phyloP scores from a whole-genome alignment of 2,113 vertebrate species.

The Thryonomys swinderianus region DNA sequence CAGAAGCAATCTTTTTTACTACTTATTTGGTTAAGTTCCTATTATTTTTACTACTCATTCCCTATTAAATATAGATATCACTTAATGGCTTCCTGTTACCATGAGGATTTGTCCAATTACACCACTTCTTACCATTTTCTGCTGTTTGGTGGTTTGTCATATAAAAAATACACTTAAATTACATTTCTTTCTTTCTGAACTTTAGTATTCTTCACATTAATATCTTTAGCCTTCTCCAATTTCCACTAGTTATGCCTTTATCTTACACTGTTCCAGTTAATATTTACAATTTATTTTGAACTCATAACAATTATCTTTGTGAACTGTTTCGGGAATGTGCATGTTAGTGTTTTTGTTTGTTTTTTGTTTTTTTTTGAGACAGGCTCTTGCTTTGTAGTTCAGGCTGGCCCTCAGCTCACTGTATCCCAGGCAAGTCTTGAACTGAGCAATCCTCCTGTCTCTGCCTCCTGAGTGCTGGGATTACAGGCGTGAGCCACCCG shows the following conservation, averaged over 20 bases:
- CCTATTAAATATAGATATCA: background rate
- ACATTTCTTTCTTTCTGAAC: slow-evolving; percentile 29
- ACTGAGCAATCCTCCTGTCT: too few species aligned
- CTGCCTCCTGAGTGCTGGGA: too few species aligned
- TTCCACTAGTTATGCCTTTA: slow-evolving; percentile 44
- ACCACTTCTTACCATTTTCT: background rate
- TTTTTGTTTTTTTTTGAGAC: too few species aligned
- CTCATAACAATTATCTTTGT: background rate
- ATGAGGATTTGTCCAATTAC: slow-evolving; percentile 1
- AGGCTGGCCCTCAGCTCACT: too few species aligned
- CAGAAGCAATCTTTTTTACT: background rate
- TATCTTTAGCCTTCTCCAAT: slow-evolving; percentile 6
- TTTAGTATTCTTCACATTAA: slow-evolving; percentile 13
- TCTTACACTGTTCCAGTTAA: slow-evolving; percentile 20
- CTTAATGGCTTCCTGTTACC: background rate
- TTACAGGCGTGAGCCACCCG: too few species aligned
- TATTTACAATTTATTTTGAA: slow-evolving; percentile 57
- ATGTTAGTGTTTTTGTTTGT: too few species aligned
- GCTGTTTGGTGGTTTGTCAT: background rate
- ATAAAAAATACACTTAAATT: background rate
- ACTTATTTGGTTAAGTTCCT: background rate
- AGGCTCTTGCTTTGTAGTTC: too few species aligned
- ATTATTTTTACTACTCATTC: background rate
- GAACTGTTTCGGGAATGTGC: slow-evolving; percentile 40
- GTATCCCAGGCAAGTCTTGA: too few species aligned